Evolutionary conservation across 2,113 vertebrate species (phyloP).

Genomic region (Scomber japonicus): DNA sequence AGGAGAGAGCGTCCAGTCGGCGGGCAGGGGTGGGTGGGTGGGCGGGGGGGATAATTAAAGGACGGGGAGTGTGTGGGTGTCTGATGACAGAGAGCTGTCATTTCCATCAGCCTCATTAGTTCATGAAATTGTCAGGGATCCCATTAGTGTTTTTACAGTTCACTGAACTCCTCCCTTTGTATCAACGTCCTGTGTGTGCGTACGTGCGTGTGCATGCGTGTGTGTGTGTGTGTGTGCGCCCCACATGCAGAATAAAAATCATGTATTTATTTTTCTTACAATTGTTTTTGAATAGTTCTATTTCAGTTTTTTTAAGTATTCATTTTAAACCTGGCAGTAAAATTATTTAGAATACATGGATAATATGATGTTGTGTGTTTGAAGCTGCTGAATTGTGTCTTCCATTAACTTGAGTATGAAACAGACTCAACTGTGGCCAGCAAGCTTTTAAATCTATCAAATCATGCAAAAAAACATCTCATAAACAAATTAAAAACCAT

Average conservation of each 20-base stretch:
- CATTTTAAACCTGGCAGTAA: too few relatives aligned
- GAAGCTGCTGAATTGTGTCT: too few relatives aligned
- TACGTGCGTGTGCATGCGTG: slow-evolving; percentile 14
- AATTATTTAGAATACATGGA: too few relatives aligned
- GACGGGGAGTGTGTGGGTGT: slow-evolving; percentile 24
- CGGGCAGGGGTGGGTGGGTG: background rate
- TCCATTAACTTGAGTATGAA: too few relatives aligned
- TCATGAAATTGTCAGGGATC: slow-evolving; percentile 73
- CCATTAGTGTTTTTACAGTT: slow-evolving; percentile 70
- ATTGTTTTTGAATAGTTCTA: too few relatives aligned
- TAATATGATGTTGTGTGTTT: too few relatives aligned
- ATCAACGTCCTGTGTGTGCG: slow-evolving; percentile 39
- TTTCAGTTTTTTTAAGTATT: too few relatives aligned
- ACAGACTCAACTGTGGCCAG: too few relatives aligned
- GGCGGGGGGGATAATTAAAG: background rate
- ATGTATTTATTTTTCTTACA: too few relatives aligned
- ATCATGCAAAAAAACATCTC: too few relatives aligned
- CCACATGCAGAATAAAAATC: slow-evolving; percentile 8
- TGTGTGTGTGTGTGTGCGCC: background rate
- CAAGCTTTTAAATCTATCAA: too few relatives aligned
- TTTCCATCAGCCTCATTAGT: slow-evolving; percentile 64
- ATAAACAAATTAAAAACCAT: too few relatives aligned
- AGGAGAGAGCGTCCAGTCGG: background rate
- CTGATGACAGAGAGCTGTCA: slow-evolving; percentile 56
- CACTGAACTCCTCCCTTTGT: slow-evolving; percentile 69